These are phyloP conservation scores for Oceanites oceanicus DNA, from an alignment of 2,113 vertebrate genomes.

Conservation along the genomic window DNA sequence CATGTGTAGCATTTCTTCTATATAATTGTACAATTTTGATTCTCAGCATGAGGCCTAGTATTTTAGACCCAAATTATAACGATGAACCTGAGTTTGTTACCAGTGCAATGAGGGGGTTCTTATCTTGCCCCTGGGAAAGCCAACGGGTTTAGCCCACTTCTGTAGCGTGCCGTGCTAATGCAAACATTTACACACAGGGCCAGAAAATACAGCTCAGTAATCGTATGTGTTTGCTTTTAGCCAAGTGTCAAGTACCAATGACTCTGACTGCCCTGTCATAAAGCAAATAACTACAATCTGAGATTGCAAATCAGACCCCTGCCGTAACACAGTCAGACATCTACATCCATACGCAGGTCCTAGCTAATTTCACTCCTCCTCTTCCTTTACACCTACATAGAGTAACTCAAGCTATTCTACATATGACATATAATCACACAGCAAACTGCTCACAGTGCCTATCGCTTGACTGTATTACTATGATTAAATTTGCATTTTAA, in stretches of 20 bases:
- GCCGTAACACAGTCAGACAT: neutral
- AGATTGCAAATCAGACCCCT: neutral
- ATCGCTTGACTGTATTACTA: neutral
- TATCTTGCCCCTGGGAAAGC: neutral
- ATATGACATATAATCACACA: accelerated
- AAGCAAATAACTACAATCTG: neutral
- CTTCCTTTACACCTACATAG: neutral
- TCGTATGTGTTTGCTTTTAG: neutral
- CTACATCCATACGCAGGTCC: accelerated
- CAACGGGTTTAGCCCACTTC: neutral
- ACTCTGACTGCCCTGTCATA: neutral
- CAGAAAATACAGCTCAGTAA: neutral
- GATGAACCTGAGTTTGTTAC: neutral
- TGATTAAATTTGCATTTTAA: neutral
- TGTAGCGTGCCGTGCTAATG: accelerated
- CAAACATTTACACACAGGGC: accelerated
- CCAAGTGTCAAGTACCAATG: neutral
- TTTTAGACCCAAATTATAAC: neutral
- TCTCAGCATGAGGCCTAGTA: neutral
- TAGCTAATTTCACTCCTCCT: neutral
- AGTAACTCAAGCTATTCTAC: neutral
- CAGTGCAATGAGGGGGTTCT: neutral
- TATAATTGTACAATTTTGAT: neutral
- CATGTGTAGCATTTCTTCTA: neutral
- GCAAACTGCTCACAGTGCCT: neutral